These are phyloP conservation scores for Nautilus pompilius DNA, from an alignment of 1,140 invertebrate species.

Conservation along the genomic window DNA sequence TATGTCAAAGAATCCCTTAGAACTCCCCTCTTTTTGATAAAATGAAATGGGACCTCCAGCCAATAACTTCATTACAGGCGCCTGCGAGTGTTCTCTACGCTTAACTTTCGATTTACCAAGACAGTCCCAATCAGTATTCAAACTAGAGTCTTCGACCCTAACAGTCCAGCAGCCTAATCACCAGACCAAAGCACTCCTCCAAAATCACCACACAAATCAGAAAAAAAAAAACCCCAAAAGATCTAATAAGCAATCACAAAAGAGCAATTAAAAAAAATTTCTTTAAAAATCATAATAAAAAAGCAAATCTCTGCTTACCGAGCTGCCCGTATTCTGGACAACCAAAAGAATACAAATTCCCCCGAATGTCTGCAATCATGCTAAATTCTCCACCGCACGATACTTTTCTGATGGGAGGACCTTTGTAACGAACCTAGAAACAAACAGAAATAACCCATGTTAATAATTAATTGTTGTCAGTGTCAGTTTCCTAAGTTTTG, in stretches of 20 bases:
- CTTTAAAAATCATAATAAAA: neutral
- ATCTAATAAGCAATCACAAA: neutral
- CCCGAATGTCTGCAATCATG: constrained; percentile 84
- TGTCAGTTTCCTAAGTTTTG: too few species aligned
- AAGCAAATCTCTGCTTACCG: constrained; percentile 60
- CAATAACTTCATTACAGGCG: too few species aligned
- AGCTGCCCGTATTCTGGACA: constrained; percentile 88
- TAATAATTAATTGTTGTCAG: too few species aligned
- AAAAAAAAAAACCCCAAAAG: neutral
- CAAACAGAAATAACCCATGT: constrained; percentile 2
- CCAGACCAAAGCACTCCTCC: too few species aligned
- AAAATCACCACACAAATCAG: neutral
- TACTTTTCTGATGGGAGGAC: constrained; percentile 76
- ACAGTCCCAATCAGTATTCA: too few species aligned
- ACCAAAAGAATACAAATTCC: constrained; percentile 85
- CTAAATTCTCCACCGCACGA: constrained; percentile 90
- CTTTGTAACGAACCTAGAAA: constrained; percentile 57
- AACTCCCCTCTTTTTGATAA: too few species aligned
- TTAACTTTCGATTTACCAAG: too few species aligned
- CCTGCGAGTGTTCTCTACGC: too few species aligned
- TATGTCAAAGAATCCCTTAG: too few species aligned
- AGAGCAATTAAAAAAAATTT: neutral
- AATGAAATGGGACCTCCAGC: too few species aligned
- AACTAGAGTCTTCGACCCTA: too few species aligned
- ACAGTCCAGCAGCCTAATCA: too few species aligned